These are phyloP conservation scores for Atethmia centrago DNA, from an alignment of 2,888 invertebrate genomes.

Conservation along the genomic window DNA sequence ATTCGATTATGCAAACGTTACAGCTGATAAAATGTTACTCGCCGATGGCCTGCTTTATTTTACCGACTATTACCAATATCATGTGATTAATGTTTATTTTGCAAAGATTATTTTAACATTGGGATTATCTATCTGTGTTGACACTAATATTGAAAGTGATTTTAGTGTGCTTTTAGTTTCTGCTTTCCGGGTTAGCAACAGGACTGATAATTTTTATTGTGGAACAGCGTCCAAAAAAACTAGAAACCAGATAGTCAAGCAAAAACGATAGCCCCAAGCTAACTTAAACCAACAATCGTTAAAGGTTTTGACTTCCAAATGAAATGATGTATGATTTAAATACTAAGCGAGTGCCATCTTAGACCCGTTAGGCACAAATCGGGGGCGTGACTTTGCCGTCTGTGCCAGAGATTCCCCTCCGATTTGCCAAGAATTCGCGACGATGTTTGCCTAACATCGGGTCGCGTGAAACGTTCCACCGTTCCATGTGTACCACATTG, in stretches of 20 bases:
- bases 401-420: conserved; percentile 77
- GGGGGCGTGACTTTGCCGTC: conserved; percentile 75
- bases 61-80: conserved; percentile 33
- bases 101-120: conserved; percentile 22
- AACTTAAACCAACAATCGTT: conserved; percentile 23
- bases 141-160: conserved; percentile 15
- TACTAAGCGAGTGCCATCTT: conserved; percentile 66
- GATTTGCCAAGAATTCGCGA: conserved; percentile 79
- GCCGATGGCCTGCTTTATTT: conserved; percentile 41
- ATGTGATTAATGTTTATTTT: conserved; percentile 27
- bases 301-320: conserved; percentile 45
- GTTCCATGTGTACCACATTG: conserved; percentile 58
- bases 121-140: conserved; percentile 11
- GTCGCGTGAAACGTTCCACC: conserved; percentile 47
- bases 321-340: conserved; percentile 57
- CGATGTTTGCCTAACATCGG: conserved; percentile 69
- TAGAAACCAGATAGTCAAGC: neutral
- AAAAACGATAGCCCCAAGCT: conserved; percentile 14
- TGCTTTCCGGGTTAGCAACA: neutral
- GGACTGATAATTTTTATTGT: conserved; percentile 13
- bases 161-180: neutral
- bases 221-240: neutral
- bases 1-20: conserved; percentile 65
- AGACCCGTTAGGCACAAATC: conserved; percentile 71
- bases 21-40: conserved; percentile 58